phyloP scores from a whole-genome alignment of 1,140 invertebrate genomes.

The Dendrolimus punctatus region DNA sequence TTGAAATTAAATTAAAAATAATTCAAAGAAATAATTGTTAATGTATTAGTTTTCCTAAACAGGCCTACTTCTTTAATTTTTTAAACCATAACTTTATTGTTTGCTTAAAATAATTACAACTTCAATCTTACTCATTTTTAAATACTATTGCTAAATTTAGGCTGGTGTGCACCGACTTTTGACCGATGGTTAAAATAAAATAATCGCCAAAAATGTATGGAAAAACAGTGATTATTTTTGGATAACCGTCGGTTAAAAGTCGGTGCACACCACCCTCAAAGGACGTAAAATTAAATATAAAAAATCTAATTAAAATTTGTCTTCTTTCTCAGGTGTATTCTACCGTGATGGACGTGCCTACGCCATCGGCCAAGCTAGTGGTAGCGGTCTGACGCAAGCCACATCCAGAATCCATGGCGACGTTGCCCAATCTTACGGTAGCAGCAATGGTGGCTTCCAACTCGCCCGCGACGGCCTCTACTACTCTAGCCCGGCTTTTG shows the following conservation, averaged over 20 bases:
- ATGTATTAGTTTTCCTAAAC: not conserved
- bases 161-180: too few species aligned
- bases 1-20: not conserved
- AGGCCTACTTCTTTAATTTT: not conserved
- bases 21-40: slow-evolving; percentile 4
- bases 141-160: not conserved
- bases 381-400: slow-evolving; percentile 25
- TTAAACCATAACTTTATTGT: not conserved
- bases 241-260: too few species aligned
- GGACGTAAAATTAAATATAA: slow-evolving; percentile 1
- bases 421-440: slow-evolving; percentile 36
- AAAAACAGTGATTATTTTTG: too few species aligned
- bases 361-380: slow-evolving; percentile 35
- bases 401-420: slow-evolving; percentile 33
- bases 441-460: slow-evolving; percentile 14
- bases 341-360: slow-evolving; percentile 49
- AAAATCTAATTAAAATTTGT: slow-evolving; percentile 1
- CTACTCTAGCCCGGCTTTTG: slow-evolving; percentile 37
- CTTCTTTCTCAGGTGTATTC: slow-evolving; percentile 27
- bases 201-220: too few species aligned
- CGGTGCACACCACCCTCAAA: too few species aligned
- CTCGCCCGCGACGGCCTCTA: slow-evolving; percentile 8
- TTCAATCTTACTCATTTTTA: not conserved
- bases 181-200: too few species aligned
- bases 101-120: not conserved